A percentile compares a stretch with the other conserved stretches of the same genome.
Conservation (phyloP, 2,113 vertebrate genomes). For the Picathartes gymnocephalus region DNA sequence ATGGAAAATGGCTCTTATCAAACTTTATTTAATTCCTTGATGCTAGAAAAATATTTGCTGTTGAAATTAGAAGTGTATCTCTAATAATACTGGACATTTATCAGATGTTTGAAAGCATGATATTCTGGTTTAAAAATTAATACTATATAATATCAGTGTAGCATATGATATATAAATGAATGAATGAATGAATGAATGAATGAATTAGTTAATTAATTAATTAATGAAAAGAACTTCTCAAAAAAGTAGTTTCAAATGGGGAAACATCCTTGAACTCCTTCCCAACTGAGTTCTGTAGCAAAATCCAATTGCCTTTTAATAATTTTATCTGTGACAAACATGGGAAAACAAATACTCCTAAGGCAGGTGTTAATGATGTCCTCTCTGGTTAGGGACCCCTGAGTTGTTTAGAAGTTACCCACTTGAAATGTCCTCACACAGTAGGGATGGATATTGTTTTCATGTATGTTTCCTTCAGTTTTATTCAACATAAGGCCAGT, state of each 20-base stretch:
- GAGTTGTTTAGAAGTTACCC: not conserved
- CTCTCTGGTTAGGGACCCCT: not conserved
- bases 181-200: not conserved
- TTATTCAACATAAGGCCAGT: not conserved
- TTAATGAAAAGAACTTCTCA: not conserved
- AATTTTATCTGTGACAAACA: not conserved
- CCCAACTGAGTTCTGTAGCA: not conserved
- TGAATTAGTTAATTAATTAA: not conserved
- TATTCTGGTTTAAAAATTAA: not conserved
- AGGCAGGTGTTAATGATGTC: not conserved
- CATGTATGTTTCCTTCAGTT: not conserved
- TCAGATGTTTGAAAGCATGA: not conserved
- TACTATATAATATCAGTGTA: not conserved
- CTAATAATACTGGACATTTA: not conserved
- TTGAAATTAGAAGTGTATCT: not conserved
- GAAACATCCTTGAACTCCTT: not conserved
- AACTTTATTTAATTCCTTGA: not conserved
- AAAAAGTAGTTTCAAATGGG: not conserved
- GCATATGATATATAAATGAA: not conserved
- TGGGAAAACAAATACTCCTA: not conserved
- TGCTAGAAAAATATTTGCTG: not conserved
- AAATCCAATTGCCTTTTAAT: not conserved
- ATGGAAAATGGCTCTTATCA: not conserved
- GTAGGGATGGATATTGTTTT: not conserved
- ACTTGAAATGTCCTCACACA: not conserved